A percentile compares a stretch with the other conserved stretches of the same genome.
phyloP scores from a whole-genome alignment of 2,797 vertebrate species.

The Poeciliopsis turneri region DNA sequence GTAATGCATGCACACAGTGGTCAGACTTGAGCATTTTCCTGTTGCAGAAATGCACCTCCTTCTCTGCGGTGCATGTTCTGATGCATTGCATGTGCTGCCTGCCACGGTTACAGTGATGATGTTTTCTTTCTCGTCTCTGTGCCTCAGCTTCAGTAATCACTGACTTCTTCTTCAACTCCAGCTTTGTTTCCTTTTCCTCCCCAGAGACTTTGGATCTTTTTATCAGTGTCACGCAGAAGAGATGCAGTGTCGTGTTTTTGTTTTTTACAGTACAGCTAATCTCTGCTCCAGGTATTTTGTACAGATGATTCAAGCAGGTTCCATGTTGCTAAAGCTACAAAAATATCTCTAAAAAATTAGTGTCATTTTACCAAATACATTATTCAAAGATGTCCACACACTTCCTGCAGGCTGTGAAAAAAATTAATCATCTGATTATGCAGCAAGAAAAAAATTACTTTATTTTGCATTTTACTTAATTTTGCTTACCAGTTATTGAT shows the following conservation, averaged over 20 bases:
- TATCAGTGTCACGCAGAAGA: neutral
- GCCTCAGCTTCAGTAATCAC: neutral
- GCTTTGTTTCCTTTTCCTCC: slow-evolving; percentile 8
- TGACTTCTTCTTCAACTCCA: slow-evolving; percentile 4
- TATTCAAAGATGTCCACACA: slow-evolving; percentile 26
- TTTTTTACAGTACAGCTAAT: neutral
- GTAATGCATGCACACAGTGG: neutral
- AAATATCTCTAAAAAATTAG: neutral
- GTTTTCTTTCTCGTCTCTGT: slow-evolving; percentile 2
- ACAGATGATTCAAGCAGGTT: neutral
- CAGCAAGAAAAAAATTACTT: slow-evolving; percentile 22
- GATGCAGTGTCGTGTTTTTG: neutral
- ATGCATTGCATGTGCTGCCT: neutral
- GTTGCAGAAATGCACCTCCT: neutral
- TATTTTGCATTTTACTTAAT: slow-evolving; percentile 50
- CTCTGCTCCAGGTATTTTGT: neutral
- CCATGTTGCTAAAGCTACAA: neutral
- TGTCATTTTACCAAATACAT: slow-evolving; percentile 26
- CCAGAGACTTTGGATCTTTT: neutral
- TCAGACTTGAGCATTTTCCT: neutral
- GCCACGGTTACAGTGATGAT: neutral
- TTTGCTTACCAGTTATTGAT: slow-evolving; percentile 35
- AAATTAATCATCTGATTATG: slow-evolving; percentile 45
- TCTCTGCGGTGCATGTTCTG: neutral
- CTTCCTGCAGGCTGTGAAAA: slow-evolving; percentile 29